A percentile compares a stretch with the other conserved stretches of the same genome.
Evolutionary conservation across 2,888 invertebrate genomes (phyloP).

Genomic region (Rhorus exstirpatorius): DNA sequence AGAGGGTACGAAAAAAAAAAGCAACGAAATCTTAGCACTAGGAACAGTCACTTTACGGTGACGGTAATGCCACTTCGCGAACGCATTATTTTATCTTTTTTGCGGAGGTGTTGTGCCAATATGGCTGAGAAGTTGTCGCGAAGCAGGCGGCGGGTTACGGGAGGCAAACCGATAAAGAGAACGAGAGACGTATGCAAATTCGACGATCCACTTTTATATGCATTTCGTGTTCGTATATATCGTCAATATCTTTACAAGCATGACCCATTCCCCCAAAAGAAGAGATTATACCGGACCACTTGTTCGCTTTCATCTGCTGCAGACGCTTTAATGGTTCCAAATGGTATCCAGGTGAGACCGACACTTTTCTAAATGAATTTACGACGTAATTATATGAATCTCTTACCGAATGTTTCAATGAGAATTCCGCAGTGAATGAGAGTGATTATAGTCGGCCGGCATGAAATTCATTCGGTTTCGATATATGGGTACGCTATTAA

Average conservation of each 20-base stretch:
- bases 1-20: not conserved
- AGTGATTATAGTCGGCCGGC: too few species aligned
- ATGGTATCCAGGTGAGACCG: not conserved
- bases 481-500: too few species aligned
- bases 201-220: slow-evolving; percentile 74
- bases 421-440: too few species aligned
- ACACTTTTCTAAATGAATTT: not conserved
- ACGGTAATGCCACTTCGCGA: slow-evolving; percentile 77
- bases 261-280: slow-evolving; percentile 74
- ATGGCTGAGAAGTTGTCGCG: slow-evolving; percentile 51
- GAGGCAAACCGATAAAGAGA: slow-evolving; percentile 45
- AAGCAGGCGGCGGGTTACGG: slow-evolving; percentile 30
- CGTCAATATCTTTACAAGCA: too few species aligned
- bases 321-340: not conserved
- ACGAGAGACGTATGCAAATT: slow-evolving; percentile 4
- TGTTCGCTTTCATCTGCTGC: slow-evolving; percentile 49
- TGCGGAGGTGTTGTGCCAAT: slow-evolving; percentile 30
- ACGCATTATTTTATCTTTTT: slow-evolving; percentile 77
- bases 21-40: slow-evolving; percentile 50
- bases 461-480: too few species aligned
- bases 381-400: not conserved
- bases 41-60: slow-evolving; percentile 74
- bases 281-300: slow-evolving; percentile 77
- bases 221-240: slow-evolving; percentile 76
- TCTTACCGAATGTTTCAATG: too few species aligned